phyloP scores from a whole-genome alignment of 1,140 invertebrate species.

The Thalassaphorura encarpata region DNA sequence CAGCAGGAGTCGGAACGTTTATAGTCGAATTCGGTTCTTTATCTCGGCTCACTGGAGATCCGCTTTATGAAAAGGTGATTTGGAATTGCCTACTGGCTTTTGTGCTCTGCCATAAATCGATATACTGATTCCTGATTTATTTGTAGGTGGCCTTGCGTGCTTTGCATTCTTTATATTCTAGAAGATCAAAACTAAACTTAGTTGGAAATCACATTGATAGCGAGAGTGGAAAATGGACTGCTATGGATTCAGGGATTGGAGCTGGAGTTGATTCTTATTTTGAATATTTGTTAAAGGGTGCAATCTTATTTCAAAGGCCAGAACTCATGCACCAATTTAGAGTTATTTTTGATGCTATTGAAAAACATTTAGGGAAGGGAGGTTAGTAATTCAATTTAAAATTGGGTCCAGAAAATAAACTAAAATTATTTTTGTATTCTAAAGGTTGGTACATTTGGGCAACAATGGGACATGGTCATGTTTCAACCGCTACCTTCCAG shows the following conservation, averaged over 20 bases:
- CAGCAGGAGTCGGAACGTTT: constrained; percentile 95
- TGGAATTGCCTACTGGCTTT: background rate
- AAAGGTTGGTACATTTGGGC: constrained; percentile 88
- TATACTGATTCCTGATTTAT: too few relatives aligned
- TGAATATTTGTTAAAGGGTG: constrained; percentile 96
- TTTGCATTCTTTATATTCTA: constrained; percentile 74
- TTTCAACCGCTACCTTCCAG: constrained; percentile 94
- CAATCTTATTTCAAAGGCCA: constrained; percentile 57
- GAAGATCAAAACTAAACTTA: constrained; percentile 67
- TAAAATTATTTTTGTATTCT: background rate
- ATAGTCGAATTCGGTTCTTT: constrained; percentile 94
- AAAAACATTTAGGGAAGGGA: constrained; percentile 78
- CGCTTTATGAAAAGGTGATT: constrained; percentile 80
- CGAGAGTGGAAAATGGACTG: constrained; percentile 89
- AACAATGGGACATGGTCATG: constrained; percentile 86
- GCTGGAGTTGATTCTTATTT: constrained; percentile 94
- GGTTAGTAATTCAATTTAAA: constrained; percentile 96
- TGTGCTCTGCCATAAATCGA: constrained; percentile 8
- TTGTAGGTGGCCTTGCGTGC: constrained; percentile 80
- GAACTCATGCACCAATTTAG: constrained; percentile 85
- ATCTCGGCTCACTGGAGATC: constrained; percentile 87
- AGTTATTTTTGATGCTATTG: constrained; percentile 65
- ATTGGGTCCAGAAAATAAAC: constrained; percentile 50
- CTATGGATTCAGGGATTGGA: constrained; percentile 79
- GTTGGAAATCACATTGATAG: constrained; percentile 66